Evolutionary conservation across 2,113 vertebrate genomes (phyloP).

Genomic region (Stomatorhinus ivindoensis): DNA sequence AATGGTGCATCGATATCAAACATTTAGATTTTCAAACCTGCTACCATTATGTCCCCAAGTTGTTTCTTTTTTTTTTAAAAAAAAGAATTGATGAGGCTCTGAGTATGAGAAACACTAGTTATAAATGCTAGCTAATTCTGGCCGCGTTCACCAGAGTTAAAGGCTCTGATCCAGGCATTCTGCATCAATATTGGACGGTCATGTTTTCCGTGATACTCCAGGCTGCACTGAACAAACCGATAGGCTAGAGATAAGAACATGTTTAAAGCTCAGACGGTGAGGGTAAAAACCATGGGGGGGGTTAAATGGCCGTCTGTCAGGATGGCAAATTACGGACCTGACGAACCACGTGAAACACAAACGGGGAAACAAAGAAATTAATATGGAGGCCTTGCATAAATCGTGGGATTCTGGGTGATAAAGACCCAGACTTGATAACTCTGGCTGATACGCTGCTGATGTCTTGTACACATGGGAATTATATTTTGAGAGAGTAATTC

Average conservation of each 20-base stretch:
- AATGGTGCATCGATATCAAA: not conserved
- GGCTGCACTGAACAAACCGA: not conserved
- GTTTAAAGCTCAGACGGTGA: not conserved
- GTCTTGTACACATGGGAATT: not conserved
- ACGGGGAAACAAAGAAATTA: not conserved
- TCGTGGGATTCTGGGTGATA: not conserved
- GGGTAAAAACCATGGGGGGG: not conserved
- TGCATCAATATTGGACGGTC: not conserved
- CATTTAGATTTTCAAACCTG: not conserved
- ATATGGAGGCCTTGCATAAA: not conserved
- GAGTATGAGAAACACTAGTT: not conserved
- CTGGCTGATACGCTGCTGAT: not conserved
- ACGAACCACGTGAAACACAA: not conserved
- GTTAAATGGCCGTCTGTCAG: not conserved
- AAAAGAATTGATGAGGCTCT: not conserved
- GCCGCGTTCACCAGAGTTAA: not conserved
- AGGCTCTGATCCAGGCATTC: not conserved
- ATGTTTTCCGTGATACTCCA: not conserved
- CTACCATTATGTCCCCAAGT: not conserved
- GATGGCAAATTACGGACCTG: not conserved
- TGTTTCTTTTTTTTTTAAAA: not conserved
- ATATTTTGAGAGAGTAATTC: not conserved
- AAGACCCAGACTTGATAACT: not conserved
- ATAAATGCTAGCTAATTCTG: not conserved
- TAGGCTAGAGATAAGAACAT: not conserved